Evolutionary conservation across 2,113 vertebrate species (phyloP), one percentile per base, ranked within the genome.

Genomic region (Sclerurus mexicanus): DNA sequence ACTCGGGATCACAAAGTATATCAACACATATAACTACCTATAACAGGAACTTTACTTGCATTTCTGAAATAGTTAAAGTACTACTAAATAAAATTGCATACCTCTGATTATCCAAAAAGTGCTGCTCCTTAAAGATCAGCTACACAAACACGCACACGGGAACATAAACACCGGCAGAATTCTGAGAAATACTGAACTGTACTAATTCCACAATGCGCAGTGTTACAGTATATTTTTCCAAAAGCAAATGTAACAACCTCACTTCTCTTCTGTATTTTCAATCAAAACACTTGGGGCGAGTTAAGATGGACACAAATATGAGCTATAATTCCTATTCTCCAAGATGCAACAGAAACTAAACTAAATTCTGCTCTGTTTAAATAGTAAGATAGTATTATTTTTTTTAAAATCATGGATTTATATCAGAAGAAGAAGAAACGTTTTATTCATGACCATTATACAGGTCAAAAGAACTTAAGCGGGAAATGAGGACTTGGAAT

Each of bases 81-180:
- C 9, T 27, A 31, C 40, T 66, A 66, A 85, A 72, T 24, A 73
- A 67, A 90, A 40, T 3, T 14, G 7, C 3, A 1, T 30, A 47
- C 8, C 10, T 79, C 19, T 46, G 28, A 69, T 52, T 47, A 85
- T n/a, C 19, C 35, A 67, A 79, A 64, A 68, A 2, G 1, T 16
- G 21, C 30, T 24, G 35, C 30, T 79, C 17, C 58, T 64, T 42
- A 27, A 75, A 74, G 19, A 62, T 49, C 23, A 53, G 31, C 23
- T 40, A 8, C 53, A 21, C 23, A 50, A 25, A 66, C 9, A 50
- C 11, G 71, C 18, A 49, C 4, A 71, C n/a, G 69, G 0, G 0
- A 56, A 52, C 8, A 37, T 8, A 71, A 85, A 56, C 0, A 1
- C 18, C 35, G 1, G 19, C 4, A 58, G 37, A 92, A 67, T 50